Evolutionary conservation across 2,113 vertebrate genomes (phyloP).

Genomic region (Tonatia bakeri): DNA sequence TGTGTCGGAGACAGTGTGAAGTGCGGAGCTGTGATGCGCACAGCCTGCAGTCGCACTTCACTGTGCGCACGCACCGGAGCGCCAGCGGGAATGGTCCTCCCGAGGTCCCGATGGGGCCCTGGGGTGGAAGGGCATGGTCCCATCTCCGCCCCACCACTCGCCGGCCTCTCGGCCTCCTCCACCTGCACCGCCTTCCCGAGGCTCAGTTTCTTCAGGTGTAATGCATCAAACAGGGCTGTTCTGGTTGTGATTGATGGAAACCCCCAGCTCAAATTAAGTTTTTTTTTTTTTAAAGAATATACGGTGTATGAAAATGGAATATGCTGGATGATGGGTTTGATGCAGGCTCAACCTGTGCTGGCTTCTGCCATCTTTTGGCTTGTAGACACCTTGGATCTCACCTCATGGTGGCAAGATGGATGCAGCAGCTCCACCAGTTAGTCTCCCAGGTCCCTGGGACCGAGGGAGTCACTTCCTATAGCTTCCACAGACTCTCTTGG

Average conservation of each 20-base stretch:
- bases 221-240: neutral
- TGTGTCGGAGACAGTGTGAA: neutral
- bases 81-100: neutral
- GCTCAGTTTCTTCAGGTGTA: neutral
- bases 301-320: neutral
- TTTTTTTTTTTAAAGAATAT: neutral
- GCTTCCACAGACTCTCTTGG: neutral
- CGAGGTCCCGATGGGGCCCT: accelerated
- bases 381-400: neutral
- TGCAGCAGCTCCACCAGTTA: neutral
- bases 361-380: neutral
- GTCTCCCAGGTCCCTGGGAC: neutral
- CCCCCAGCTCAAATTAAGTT: neutral
- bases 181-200: accelerated
- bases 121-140: neutral
- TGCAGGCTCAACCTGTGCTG: neutral
- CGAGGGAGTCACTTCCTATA: neutral
- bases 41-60: neutral
- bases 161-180: neutral
- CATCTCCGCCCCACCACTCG: accelerated
- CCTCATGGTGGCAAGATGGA: neutral
- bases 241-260: neutral
- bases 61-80: accelerated
- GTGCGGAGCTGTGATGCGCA: neutral
- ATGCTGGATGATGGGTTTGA: neutral